Base-by-base conservation (phyloP, 1,140 invertebrate genomes). In the Eufriesea mexicana region DNA sequence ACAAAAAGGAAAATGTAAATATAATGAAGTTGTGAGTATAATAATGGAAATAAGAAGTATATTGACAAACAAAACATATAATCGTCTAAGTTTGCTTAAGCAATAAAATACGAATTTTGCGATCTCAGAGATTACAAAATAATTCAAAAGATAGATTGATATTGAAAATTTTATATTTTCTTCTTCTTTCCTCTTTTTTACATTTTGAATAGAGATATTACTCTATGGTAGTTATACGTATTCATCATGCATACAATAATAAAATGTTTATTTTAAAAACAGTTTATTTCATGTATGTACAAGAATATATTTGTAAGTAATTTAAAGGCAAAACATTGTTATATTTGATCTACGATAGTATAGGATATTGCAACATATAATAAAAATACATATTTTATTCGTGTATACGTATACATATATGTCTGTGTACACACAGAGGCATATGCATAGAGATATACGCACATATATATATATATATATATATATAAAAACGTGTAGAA, bases 51-150 rank as follows among this genome's bases (percentile, higher is more conserved):
- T 54, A 47, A 54, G 7, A 76, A 68, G 25, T 68, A 47, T 28
- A 66, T 67, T 55, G 49, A 25, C 45, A 57, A 82, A 49, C n/a
- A 80, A 62, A 20, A 49, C 67, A 76, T 51, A 75, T 66, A 81
- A 67, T 79, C 23, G 28, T 62, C 42, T 47, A 54, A 72, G 49
- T 79, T 5, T 77, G 28, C 57, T 49, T 72, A 79, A 72, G 12
- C 5, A 73, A 73, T 51, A 28, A 64, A 68, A 72, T n/a, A 73
- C 49, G 68, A 28, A 45, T 80, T 62, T 73, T 20, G 54, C 68
- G 57, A 72, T 79, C 68, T 72, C 47, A 51, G 12, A 61, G 20
- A 7, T 12, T 28, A 16, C 49, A 62, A 28, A 62, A 59, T 49
- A 2, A 47, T 78, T 57, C 49, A 42, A 49, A 51, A 47, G 20